These are phyloP conservation scores for Apocheima hispidaria DNA, from an alignment of 2,888 invertebrate species.

Conservation along the genomic window DNA sequence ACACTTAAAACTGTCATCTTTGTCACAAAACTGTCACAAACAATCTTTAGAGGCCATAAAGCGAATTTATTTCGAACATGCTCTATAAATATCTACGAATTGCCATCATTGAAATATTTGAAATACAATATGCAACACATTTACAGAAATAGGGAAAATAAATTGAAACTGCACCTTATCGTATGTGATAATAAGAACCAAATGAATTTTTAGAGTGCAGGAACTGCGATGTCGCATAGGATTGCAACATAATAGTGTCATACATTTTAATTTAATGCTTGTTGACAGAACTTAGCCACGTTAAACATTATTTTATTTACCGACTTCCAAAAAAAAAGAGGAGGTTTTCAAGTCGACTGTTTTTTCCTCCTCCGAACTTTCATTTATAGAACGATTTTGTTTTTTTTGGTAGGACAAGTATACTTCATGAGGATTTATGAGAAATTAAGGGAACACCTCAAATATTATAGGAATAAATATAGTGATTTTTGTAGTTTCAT, in stretches of 20 bases:
- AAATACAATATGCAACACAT: neutral
- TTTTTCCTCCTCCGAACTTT: too few species aligned
- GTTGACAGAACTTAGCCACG: too few species aligned
- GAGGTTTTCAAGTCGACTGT: too few species aligned
- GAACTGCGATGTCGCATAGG: neutral
- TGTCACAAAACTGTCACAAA: neutral
- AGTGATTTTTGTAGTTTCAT: too few species aligned
- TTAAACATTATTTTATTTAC: too few species aligned
- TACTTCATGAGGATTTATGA: too few species aligned
- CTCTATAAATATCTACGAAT: conserved; percentile 1
- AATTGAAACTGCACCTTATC: neutral
- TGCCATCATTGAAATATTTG: conserved; percentile 3
- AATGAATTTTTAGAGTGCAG: neutral
- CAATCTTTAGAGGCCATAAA: conserved; percentile 4
- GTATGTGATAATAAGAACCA: neutral
- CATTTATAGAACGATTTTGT: too few species aligned
- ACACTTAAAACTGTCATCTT: neutral
- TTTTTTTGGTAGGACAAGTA: too few species aligned
- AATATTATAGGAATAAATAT: too few species aligned
- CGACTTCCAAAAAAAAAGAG: too few species aligned
- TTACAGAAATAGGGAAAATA: neutral
- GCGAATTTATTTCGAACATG: neutral
- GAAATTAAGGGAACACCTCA: too few species aligned
- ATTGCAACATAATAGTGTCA: neutral
- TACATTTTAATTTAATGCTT: too few species aligned